Base-by-base conservation (phyloP, 2,888 invertebrate species). In the Sialis lutaria region DNA sequence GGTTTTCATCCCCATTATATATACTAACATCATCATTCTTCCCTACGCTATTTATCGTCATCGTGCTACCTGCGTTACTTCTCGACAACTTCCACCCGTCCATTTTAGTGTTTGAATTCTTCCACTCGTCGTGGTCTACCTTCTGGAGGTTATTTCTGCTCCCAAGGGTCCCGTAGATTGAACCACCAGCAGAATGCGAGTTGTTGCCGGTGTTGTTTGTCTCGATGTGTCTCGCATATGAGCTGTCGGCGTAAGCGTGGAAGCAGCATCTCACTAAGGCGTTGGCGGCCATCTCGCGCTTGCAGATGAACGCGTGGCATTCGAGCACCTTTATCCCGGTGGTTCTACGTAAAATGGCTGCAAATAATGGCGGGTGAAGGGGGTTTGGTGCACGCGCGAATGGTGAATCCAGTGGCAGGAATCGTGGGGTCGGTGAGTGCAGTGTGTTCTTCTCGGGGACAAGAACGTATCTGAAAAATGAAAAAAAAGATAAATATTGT, bases 261-360 rank as follows among this genome's bases (percentile, higher is more conserved):
- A 96, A 96, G 68, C 93, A 95, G 67, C 93, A 93, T 57, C 92
- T 76, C 53, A 96, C 96, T 60, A 98, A 75, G 56, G 97, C 96
- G 67, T 97, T 92, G 52, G 97, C 97, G 42, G 97, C 96, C 62
- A 91, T 87, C 65, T 93, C 91, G 49, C 92, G 80, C 57, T 93
- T 90, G 68, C 95, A 93, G 60, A 98, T 91, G 67, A 98, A 97
- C 52, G 95, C 93, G 69, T 98, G 97, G 70, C 97, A 97, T 69
- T 98, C 98, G 52, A 98, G 74, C 48, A 95, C 95, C 68, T 96
- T 96, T 56, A 97, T 95, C 46, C 97, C 97, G 44, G 88, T 86
- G 42, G 95, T 96, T 53, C 97, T 77, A 44, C 97, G 77, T 56
- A 98, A 71, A 51, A 98, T 96, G 56, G 95, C 95, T 40, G 96